Conservation (phyloP, 2,888 invertebrate genomes). For the Ochropacha duplaris region DNA sequence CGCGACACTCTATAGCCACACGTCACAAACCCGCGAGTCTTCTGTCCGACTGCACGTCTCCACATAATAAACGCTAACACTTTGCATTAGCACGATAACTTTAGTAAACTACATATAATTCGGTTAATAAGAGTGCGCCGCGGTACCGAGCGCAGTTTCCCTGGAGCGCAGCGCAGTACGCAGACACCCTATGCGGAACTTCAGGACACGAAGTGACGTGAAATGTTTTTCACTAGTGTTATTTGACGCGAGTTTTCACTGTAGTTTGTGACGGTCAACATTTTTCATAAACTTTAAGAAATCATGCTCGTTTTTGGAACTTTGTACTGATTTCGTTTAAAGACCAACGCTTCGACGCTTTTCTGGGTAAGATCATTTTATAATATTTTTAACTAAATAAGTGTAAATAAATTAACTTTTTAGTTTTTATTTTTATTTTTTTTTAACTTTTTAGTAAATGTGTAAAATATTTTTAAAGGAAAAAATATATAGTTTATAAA, state of each 20-base stretch:
- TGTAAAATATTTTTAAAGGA: too few species aligned
- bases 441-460: neutral
- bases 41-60: slow-evolving; percentile 51
- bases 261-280: slow-evolving; percentile 49
- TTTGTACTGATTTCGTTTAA: slow-evolving; percentile 38
- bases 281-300: slow-evolving; percentile 25
- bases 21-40: slow-evolving; percentile 49
- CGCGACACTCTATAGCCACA: slow-evolving; percentile 31
- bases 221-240: slow-evolving; percentile 66
- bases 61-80: neutral
- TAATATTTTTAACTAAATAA: too few species aligned
- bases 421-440: too few species aligned
- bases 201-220: slow-evolving; percentile 60
- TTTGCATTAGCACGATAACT: slow-evolving; percentile 4
- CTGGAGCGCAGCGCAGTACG: neutral
- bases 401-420: neutral
- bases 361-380: slow-evolving; percentile 37
- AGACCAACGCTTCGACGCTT: slow-evolving; percentile 14
- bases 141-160: neutral
- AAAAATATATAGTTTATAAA: too few species aligned
- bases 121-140: neutral
- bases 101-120: slow-evolving; percentile 3
- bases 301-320: slow-evolving; percentile 53
- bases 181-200: slow-evolving; percentile 50
- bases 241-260: slow-evolving; percentile 56